Percentiles rank a stretch among this genome's conserved stretches.
Conservation (phyloP, 2,888 invertebrate species). For the Autographa pulchrina region DNA sequence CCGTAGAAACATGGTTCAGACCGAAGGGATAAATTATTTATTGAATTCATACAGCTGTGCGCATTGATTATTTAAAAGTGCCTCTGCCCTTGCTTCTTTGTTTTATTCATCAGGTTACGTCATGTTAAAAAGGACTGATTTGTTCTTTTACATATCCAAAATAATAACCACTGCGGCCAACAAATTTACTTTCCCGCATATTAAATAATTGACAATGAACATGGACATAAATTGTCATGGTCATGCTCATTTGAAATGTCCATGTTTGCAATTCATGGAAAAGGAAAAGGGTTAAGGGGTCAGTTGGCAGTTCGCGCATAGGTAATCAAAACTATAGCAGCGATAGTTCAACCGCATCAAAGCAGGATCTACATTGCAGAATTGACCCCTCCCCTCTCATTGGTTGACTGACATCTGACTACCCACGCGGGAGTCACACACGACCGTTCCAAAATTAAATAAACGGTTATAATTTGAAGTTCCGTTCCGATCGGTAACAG, state of each 20-base stretch:
- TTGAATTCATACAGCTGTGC: not conserved
- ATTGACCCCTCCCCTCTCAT: conserved; percentile 16
- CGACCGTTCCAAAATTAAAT: conserved; percentile 53
- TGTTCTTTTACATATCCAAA: too few species aligned
- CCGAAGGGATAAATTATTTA: not conserved
- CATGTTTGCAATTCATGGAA: not conserved
- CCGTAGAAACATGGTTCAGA: conserved; percentile 11
- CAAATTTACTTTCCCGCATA: not conserved
- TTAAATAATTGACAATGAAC: too few species aligned
- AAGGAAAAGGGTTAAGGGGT: not conserved
- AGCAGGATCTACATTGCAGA: conserved; percentile 11
- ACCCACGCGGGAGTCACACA: conserved; percentile 43
- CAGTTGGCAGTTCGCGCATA: not conserved
- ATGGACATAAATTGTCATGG: too few species aligned
- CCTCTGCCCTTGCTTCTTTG: not conserved
- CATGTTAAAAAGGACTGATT: too few species aligned
- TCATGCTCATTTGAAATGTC: too few species aligned
- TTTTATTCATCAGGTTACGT: not conserved
- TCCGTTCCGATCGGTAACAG: conserved; percentile 75
- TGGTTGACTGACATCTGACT: conserved; percentile 41
- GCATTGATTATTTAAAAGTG: not conserved
- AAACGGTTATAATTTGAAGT: conserved; percentile 53
- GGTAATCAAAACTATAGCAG: not conserved
- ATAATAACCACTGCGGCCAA: too few species aligned
- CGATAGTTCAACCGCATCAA: not conserved